Evolutionary conservation across 2,888 invertebrate genomes (phyloP).

Genomic region (Smittia aterrima): DNA sequence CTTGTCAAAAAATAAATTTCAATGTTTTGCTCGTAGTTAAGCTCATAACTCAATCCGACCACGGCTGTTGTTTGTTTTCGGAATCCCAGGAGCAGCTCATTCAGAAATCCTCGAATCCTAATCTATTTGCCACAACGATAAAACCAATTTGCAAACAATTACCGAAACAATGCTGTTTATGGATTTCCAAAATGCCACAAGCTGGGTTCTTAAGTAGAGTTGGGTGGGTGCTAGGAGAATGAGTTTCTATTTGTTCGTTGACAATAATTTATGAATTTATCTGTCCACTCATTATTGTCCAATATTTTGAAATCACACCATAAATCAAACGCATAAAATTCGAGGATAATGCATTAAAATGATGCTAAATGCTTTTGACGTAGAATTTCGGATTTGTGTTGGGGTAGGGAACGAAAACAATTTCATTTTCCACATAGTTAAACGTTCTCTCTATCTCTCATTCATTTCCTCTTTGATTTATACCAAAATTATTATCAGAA

Average conservation of each 20-base stretch:
- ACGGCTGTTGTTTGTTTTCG: neutral
- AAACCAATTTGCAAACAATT: slow-evolving; percentile 28
- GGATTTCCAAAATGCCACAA: slow-evolving; percentile 4
- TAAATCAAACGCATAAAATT: slow-evolving; percentile 11
- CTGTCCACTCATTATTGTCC: slow-evolving; percentile 16
- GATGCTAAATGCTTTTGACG: slow-evolving; percentile 9
- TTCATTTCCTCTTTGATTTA: slow-evolving; percentile 9
- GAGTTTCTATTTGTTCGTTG: neutral
- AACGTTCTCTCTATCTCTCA: neutral
- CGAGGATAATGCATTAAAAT: neutral
- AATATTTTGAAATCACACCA: slow-evolving; percentile 5
- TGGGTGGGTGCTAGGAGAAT: neutral
- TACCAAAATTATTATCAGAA: neutral
- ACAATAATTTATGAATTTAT: slow-evolving; percentile 14
- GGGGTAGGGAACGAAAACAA: neutral
- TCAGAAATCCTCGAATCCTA: neutral
- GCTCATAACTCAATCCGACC: too few relatives aligned
- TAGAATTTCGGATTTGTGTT: neutral
- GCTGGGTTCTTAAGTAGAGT: neutral
- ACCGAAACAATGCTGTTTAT: slow-evolving; percentile 12
- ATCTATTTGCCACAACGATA: neutral
- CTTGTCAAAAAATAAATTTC: too few relatives aligned
- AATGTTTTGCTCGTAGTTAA: too few relatives aligned
- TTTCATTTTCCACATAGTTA: slow-evolving; percentile 25
- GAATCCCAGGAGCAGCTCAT: slow-evolving; percentile 1